A percentile compares a stretch with the other conserved stretches of the same genome.
These are phyloP conservation scores for Escarpia spicata DNA, from an alignment of 2,888 invertebrate genomes.

Conservation along the genomic window DNA sequence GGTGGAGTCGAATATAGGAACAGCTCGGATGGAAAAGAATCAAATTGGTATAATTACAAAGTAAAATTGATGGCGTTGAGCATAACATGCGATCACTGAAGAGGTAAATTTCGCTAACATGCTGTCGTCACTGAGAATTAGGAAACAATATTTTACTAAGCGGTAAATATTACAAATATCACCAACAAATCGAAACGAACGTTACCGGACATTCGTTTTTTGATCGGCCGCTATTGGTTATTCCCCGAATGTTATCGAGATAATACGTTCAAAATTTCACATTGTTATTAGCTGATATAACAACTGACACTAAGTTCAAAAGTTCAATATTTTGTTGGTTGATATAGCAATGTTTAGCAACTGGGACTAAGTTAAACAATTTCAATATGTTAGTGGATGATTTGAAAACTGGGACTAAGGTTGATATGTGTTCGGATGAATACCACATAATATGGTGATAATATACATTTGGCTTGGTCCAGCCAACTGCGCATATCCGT, in stretches of 20 bases:
- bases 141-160: too few species aligned
- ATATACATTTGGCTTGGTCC: not conserved
- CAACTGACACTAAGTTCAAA: not conserved
- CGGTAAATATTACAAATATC: too few species aligned
- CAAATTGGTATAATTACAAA: not conserved
- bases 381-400: not conserved
- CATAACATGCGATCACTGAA: not conserved
- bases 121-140: too few species aligned
- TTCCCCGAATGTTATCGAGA: not conserved
- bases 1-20: not conserved
- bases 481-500: not conserved
- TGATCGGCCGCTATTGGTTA: too few species aligned
- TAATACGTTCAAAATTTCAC: too few species aligned
- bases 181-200: too few species aligned
- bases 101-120: not conserved
- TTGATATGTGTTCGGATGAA: not conserved
- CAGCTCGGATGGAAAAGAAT: not conserved
- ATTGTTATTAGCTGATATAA: not conserved
- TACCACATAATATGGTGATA: not conserved
- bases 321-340: too few species aligned
- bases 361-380: too few species aligned
- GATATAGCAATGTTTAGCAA: too few species aligned
- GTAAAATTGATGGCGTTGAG: not conserved
- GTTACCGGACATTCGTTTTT: too few species aligned
- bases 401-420: not conserved